phyloP scores from a whole-genome alignment of 2,888 invertebrate species.

The Apantesis nais region DNA sequence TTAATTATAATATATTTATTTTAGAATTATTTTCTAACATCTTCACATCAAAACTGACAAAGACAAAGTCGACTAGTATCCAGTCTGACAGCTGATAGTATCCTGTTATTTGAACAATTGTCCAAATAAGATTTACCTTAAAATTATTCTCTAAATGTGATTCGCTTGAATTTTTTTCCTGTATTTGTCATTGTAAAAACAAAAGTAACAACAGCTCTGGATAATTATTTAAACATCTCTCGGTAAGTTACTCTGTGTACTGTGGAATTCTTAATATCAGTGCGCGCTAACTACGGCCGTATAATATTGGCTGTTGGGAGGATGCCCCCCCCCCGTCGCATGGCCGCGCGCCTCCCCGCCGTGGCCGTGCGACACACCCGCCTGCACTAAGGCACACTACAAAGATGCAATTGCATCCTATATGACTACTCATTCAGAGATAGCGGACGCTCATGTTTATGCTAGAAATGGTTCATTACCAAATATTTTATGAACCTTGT shows the following conservation, averaged over 20 bases:
- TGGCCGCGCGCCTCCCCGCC: slow-evolving; percentile 23
- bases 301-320: slow-evolving; percentile 76
- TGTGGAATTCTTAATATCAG: slow-evolving; percentile 85
- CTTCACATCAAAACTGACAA: no score
- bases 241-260: slow-evolving; percentile 56
- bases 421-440: background rate
- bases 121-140: no score
- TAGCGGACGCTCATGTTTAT: background rate
- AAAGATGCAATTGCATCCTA: slow-evolving; percentile 41
- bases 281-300: slow-evolving; percentile 84
- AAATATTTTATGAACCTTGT: background rate
- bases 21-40: no score
- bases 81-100: no score
- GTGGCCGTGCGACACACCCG: slow-evolving; percentile 25
- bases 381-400: slow-evolving; percentile 47
- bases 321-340: slow-evolving; percentile 28
- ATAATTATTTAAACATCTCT: slow-evolving; percentile 22
- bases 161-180: no score
- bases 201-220: background rate
- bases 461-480: background rate
- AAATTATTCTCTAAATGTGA: no score
- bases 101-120: no score
- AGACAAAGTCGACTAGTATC: no score
- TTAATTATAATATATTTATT: no score
- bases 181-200: background rate